Conservation (phyloP, 2,113 vertebrate genomes). For the Pan paniscus region DNA sequence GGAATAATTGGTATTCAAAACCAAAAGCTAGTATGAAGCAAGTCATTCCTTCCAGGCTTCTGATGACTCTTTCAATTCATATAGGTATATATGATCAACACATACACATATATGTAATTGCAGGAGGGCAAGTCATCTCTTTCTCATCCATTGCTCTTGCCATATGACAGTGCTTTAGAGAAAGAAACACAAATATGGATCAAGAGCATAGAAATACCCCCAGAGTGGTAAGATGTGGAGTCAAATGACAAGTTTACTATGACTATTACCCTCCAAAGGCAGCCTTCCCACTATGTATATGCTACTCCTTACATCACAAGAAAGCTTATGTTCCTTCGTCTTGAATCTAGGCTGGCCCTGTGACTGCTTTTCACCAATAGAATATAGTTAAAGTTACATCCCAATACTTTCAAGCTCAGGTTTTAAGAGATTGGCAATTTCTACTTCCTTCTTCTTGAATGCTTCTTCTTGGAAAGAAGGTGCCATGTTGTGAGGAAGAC, state of each 20-base stretch:
- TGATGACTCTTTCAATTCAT: not conserved
- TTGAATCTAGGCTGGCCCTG: not conserved
- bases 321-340: not conserved
- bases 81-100: accelerated
- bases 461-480: not conserved
- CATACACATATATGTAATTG: not conserved
- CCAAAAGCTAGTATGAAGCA: not conserved
- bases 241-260: not conserved
- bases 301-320: not conserved
- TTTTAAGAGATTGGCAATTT: not conserved
- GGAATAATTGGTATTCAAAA: not conserved
- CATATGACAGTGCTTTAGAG: not conserved
- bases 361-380: not conserved
- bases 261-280: not conserved
- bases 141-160: not conserved
- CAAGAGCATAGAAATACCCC: not conserved
- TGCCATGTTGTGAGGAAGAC: not conserved
- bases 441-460: not conserved
- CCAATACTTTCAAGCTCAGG: not conserved
- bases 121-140: not conserved
- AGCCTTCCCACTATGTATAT: not conserved
- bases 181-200: not conserved
- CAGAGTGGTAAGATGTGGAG: not conserved
- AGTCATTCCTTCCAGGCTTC: not conserved
- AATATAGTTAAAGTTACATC: not conserved